Percentiles rank a stretch among this genome's conserved stretches.
These are phyloP conservation scores for Gila orcuttii DNA, from an alignment of 2,113 vertebrate species.

Conservation along the genomic window DNA sequence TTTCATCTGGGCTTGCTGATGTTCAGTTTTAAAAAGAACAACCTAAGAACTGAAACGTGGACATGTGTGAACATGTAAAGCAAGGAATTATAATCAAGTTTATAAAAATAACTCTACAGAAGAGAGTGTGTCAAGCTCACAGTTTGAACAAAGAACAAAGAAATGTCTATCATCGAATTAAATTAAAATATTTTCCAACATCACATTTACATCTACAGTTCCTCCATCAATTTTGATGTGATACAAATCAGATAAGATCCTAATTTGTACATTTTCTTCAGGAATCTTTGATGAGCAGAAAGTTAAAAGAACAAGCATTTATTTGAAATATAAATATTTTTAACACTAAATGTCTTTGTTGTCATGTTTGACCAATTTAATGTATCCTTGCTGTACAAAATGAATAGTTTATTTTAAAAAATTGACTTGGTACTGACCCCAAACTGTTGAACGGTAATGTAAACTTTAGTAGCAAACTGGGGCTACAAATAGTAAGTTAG, in stretches of 20 bases:
- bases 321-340: neutral
- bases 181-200: neutral
- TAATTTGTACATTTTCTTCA: neutral
- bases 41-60: too few relatives aligned
- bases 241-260: too few relatives aligned
- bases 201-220: neutral
- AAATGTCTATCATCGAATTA: neutral
- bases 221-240: neutral
- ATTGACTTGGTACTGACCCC: too few relatives aligned
- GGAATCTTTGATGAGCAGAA: neutral
- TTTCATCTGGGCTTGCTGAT: neutral
- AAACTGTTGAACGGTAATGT: neutral
- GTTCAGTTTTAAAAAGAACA: neutral
- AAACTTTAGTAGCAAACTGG: neutral
- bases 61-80: neutral
- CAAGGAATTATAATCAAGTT: neutral
- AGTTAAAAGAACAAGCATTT: neutral
- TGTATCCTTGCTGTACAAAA: neutral
- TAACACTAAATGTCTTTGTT: neutral
- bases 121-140: neutral
- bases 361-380: neutral
- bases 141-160: neutral
- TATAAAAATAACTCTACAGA: constrained; percentile 6
- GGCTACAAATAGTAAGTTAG: neutral
- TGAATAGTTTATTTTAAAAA: neutral